Evolutionary conservation across 2,888 invertebrate species (phyloP), one percentile per base, ranked within the genome.

Genomic region (Tillus elongatus): DNA sequence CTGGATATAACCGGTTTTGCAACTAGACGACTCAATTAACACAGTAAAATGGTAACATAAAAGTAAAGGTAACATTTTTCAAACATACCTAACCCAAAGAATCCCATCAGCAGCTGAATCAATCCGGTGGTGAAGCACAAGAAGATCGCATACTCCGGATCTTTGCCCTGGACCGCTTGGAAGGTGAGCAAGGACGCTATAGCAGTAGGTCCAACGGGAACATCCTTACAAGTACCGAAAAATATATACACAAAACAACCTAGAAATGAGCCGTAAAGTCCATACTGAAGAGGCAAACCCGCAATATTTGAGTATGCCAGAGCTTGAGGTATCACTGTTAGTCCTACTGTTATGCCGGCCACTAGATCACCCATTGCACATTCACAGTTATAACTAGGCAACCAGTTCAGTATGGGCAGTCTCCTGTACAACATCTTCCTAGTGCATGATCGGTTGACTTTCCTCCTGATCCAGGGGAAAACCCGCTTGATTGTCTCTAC

Each of bases 271-370:
- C 90, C 86, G 66, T 93, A 93, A 34, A 95, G 71, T 28, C 93
- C 95, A 66, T 88, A 86, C 82, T 79, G 70, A 15, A 82, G 73
- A 35, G 85, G 82, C 43, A 87, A 67, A 12, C 84, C 51, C 6
- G 50, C 51, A 38, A 52, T 49, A 32, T 43, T 49, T 6, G 42
- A 41, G 64, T 87, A 87, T 8, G 87, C 87, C 41, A 87, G 68
- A 9, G 85, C 84, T 67, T 92, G 92, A 9, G 92, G 93, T 52
- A 95, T 90, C 37, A 93, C 90, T 1, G 92, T 93, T 40, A 93
- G 73, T 0, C 91, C 93, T 9, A 93, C 92, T 2, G 92, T 91
- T 39, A 93, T 68, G 37, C 92, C 92, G 3, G 93, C 92, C 43
- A 95, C 84, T 29, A 90, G 61, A 69, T 95, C 93, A 6, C 90